Percentiles rank a stretch among this genome's conserved stretches.
These are phyloP conservation scores for Xanthia icteritia DNA, from an alignment of 2,888 invertebrate species.

Conservation along the genomic window DNA sequence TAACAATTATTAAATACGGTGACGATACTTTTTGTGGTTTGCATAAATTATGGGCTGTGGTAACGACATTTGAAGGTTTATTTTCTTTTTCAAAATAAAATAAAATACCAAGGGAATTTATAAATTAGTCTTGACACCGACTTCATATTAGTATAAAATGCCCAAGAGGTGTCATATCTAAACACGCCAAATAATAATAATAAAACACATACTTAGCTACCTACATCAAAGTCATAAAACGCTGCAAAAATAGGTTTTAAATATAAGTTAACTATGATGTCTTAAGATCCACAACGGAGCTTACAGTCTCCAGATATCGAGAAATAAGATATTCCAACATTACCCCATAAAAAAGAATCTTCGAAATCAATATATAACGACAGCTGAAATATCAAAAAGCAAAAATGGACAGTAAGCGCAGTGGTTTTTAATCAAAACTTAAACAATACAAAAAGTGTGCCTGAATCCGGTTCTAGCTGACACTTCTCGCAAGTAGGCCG, in stretches of 20 bases:
- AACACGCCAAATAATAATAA: not conserved
- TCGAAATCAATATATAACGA: slow-evolving; percentile 35
- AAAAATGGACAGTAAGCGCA: slow-evolving; percentile 50
- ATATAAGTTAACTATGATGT: not conserved
- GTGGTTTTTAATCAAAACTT: slow-evolving; percentile 75
- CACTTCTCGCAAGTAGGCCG: slow-evolving; percentile 71
- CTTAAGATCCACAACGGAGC: not conserved
- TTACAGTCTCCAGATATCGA: not conserved
- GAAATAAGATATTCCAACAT: not conserved
- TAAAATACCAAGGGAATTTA: not conserved
- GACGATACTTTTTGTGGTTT: slow-evolving; percentile 46
- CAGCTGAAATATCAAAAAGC: slow-evolving; percentile 43
- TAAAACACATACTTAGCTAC: not conserved
- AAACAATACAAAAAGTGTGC: slow-evolving; percentile 73
- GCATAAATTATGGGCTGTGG: slow-evolving; percentile 33
- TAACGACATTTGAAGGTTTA: slow-evolving; percentile 11
- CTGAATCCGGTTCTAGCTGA: slow-evolving; percentile 66
- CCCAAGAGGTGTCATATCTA: not conserved
- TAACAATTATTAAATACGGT: slow-evolving; percentile 55
- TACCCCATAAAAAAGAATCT: slow-evolving; percentile 1
- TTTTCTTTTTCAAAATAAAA: not conserved
- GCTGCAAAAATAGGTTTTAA: not conserved
- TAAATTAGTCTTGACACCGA: not conserved
- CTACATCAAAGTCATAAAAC: not conserved
- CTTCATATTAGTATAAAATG: not conserved